These are phyloP conservation scores for Cacoxenus indagator DNA, from an alignment of 2,888 invertebrate genomes.

Conservation along the genomic window DNA sequence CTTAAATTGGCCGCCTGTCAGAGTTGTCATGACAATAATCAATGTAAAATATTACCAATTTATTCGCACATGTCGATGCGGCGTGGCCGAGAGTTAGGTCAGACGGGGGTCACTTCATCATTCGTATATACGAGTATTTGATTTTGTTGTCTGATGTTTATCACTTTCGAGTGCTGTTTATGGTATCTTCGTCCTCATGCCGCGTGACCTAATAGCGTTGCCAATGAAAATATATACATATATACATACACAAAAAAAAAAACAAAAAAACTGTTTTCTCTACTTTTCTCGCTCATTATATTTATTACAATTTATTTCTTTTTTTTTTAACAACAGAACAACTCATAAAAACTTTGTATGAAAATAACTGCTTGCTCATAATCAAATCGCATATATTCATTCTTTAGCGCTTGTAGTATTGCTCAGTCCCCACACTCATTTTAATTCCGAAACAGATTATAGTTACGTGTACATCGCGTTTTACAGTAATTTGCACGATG, in stretches of 20 bases:
- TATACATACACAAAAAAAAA: background rate
- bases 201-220: background rate
- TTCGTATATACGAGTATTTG: too few relatives aligned
- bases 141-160: background rate
- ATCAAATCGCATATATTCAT: background rate
- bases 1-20: slow-evolving; percentile 60
- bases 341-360: too few relatives aligned
- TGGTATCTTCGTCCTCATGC: background rate
- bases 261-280: background rate
- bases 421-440: too few relatives aligned
- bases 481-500: background rate
- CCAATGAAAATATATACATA: background rate
- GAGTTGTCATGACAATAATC: slow-evolving; percentile 56
- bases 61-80: slow-evolving; percentile 29
- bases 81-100: too few relatives aligned
- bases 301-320: background rate
- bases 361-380: too few relatives aligned
- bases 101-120: too few relatives aligned
- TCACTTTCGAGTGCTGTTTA: background rate
- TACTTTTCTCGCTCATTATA: background rate
- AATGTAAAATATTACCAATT: slow-evolving; percentile 59
- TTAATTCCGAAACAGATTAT: background rate
- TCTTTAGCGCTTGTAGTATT: too few relatives aligned
- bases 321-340: background rate
- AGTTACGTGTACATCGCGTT: background rate